phyloP scores from a whole-genome alignment of 2,113 vertebrate species.

The Bujurquina vittata region DNA sequence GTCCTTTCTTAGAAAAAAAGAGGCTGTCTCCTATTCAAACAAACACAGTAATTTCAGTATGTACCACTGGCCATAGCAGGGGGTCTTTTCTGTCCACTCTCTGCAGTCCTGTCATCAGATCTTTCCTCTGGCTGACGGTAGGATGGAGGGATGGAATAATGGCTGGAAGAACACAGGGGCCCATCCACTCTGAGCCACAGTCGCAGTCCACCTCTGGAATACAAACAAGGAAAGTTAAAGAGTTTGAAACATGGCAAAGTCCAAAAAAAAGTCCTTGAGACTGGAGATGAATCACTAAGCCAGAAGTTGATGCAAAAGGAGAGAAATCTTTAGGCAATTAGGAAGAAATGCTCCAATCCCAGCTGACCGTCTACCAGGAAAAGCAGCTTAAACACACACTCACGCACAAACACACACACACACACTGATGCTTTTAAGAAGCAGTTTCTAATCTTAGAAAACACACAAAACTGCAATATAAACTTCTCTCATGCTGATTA shows the following conservation, averaged over 20 bases:
- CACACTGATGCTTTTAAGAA: not conserved
- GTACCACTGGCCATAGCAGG: conserved; percentile 90
- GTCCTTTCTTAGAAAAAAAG: not conserved
- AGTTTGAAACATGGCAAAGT: not conserved
- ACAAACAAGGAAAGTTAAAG: not conserved
- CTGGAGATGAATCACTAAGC: not conserved
- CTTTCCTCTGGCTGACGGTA: conserved; percentile 61
- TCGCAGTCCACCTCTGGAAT: conserved; percentile 61
- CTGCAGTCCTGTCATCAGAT: conserved; percentile 60
- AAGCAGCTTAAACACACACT: not conserved
- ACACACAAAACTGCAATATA: not conserved
- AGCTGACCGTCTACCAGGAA: conserved; percentile 11
- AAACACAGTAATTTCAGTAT: not conserved
- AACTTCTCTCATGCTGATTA: not conserved
- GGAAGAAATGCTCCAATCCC: conserved; percentile 1
- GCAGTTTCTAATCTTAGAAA: conserved; percentile 16
- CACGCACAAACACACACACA: not conserved
- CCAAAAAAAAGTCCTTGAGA: not conserved
- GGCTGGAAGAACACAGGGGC: conserved; percentile 29
- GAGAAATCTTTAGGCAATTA: conserved; percentile 24
- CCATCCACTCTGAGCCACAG: conserved; percentile 39
- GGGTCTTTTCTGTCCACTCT: conserved; percentile 70
- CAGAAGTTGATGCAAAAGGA: not conserved
- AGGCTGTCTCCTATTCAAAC: not conserved
- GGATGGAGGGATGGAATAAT: conserved; percentile 51